A percentile compares a stretch with the other conserved stretches of the same genome.
Evolutionary conservation across 2,797 vertebrate genomes (phyloP).

Genomic region (Limnodromus scolopaceus): DNA sequence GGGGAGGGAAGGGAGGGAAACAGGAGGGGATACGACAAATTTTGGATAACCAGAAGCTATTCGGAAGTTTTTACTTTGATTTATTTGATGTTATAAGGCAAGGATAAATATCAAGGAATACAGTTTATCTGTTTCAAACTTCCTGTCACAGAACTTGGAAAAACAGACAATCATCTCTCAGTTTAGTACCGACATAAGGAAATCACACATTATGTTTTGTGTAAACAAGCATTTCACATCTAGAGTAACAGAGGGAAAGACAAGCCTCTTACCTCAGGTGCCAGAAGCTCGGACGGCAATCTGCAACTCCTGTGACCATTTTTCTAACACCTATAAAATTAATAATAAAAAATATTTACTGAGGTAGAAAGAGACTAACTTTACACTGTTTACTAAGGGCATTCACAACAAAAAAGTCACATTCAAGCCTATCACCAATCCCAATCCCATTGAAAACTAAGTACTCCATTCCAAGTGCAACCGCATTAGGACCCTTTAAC

Average conservation of each 20-base stretch:
- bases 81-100: background rate
- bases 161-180: background rate
- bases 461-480: background rate
- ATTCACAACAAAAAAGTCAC: background rate
- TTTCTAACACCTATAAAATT: background rate
- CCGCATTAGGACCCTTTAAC: background rate
- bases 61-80: background rate
- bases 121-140: background rate
- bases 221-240: background rate
- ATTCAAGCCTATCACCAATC: background rate
- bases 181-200: background rate
- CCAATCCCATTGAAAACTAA: background rate
- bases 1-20: accelerated
- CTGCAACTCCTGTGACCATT: background rate
- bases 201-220: background rate
- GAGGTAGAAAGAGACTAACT: background rate
- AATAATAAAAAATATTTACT: background rate
- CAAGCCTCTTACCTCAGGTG: background rate
- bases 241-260: background rate
- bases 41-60: background rate
- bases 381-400: background rate
- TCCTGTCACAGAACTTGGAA: background rate
- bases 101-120: background rate
- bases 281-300: accelerated
- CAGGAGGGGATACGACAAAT: background rate